These are phyloP conservation scores for Mirounga angustirostris DNA, from an alignment of 2,113 vertebrate genomes.

Conservation along the genomic window DNA sequence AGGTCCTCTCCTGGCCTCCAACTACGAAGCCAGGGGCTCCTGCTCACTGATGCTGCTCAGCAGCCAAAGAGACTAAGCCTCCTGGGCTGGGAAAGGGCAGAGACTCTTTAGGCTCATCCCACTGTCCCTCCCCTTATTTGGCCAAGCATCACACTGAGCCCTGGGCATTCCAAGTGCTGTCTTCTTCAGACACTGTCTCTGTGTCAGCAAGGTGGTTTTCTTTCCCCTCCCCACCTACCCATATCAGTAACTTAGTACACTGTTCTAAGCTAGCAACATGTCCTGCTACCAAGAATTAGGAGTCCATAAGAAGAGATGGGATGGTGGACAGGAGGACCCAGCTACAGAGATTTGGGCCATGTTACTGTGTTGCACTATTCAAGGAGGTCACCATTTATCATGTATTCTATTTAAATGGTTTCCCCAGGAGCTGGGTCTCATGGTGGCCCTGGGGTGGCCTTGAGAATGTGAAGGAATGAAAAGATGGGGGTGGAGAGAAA, in stretches of 20 bases:
- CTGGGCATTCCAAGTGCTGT: neutral
- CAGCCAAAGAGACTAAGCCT: neutral
- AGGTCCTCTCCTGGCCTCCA: neutral
- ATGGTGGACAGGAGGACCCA: neutral
- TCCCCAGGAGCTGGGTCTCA: neutral
- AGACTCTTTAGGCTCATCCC: neutral
- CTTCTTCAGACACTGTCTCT: neutral
- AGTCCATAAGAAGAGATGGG: neutral
- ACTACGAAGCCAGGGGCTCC: neutral
- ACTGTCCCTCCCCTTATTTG: neutral
- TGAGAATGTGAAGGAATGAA: neutral
- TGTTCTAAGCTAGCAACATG: neutral
- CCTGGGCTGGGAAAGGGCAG: neutral
- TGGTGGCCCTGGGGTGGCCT: neutral
- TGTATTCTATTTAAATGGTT: neutral
- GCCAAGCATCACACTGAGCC: neutral
- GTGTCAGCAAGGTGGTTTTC: neutral
- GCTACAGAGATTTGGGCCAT: accelerated
- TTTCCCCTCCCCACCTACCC: accelerated
- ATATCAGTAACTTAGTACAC: neutral
- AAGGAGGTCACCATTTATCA: neutral
- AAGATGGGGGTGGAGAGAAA: neutral
- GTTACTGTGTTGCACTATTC: neutral
- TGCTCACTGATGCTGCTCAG: neutral
- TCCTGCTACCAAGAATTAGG: neutral